Evolutionary conservation across 2,797 vertebrate species (phyloP).

Genomic region (Pteropus rufus): DNA sequence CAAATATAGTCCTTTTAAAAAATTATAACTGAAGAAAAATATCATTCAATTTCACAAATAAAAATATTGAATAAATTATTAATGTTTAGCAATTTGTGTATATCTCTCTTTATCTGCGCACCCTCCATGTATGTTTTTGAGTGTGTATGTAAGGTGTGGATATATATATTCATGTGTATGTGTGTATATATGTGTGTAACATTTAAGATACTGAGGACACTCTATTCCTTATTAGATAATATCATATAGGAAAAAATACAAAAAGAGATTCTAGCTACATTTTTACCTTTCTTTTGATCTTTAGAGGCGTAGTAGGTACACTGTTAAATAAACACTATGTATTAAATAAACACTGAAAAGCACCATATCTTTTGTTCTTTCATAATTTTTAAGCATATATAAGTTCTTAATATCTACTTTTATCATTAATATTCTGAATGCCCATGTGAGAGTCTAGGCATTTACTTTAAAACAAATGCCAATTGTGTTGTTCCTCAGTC

Average conservation of each 20-base stretch:
- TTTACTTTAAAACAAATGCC: background rate
- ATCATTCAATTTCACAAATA: background rate
- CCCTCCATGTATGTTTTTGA: fast-evolving
- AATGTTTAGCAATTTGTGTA: background rate
- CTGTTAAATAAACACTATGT: no score
- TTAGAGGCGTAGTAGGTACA: background rate
- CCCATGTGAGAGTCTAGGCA: background rate
- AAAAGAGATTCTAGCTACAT: background rate
- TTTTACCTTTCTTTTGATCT: no score
- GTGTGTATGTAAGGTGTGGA: background rate
- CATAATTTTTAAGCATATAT: background rate
- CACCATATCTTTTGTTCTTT: background rate
- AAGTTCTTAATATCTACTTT: background rate
- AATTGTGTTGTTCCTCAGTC: background rate
- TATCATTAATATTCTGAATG: background rate
- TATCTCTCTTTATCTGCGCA: no score
- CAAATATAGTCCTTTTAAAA: background rate
- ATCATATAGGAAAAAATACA: background rate
- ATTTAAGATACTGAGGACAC: background rate
- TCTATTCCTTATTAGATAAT: background rate
- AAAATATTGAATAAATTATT: background rate
- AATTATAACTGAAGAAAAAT: background rate
- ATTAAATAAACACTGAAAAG: background rate
- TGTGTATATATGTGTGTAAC: background rate
- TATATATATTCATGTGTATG: background rate